These are phyloP conservation scores for Plotosus lineatus DNA, from an alignment of 2,113 vertebrate genomes.

Conservation along the genomic window DNA sequence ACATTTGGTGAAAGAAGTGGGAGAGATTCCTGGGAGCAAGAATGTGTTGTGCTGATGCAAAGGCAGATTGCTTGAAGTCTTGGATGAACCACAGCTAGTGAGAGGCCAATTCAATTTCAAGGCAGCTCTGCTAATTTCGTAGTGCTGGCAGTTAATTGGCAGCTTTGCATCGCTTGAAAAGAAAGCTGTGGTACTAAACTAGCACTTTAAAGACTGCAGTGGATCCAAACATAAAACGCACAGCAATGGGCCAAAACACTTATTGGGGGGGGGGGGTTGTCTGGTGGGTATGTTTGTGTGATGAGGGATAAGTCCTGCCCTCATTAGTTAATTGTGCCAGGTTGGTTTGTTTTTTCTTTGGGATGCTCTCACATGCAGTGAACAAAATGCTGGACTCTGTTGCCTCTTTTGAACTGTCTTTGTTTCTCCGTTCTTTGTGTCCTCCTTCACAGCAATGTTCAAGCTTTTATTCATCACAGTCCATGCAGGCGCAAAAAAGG, in stretches of 20 bases:
- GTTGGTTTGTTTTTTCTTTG: conserved; percentile 51
- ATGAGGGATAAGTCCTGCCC: conserved; percentile 1
- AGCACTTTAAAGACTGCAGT: conserved; percentile 49
- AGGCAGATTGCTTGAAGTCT: conserved; percentile 42
- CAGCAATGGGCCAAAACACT: conserved; percentile 30
- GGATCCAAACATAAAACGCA: conserved; percentile 38
- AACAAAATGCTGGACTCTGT: not conserved
- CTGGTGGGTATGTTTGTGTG: not conserved
- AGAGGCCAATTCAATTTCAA: conserved; percentile 56
- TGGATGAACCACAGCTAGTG: conserved; percentile 34
- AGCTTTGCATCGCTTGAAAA: conserved; percentile 44
- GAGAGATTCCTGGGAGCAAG: conserved; percentile 18
- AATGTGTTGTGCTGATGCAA: conserved; percentile 35
- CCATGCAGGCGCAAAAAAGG: not conserved
- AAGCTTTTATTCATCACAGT: conserved; percentile 31
- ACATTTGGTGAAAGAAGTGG: not conserved
- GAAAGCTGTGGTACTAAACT: conserved; percentile 32
- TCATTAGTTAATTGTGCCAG: conserved; percentile 54
- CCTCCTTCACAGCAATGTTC: conserved; percentile 38
- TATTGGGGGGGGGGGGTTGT: not conserved
- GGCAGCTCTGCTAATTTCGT: conserved; percentile 52
- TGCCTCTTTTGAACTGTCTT: conserved; percentile 10
- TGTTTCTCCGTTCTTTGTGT: conserved; percentile 46
- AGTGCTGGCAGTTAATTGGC: conserved; percentile 51
- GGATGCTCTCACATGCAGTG: conserved; percentile 32